Base-by-base conservation (phyloP, 2,797 vertebrate species). In the Sebastes aleutianus region DNA sequence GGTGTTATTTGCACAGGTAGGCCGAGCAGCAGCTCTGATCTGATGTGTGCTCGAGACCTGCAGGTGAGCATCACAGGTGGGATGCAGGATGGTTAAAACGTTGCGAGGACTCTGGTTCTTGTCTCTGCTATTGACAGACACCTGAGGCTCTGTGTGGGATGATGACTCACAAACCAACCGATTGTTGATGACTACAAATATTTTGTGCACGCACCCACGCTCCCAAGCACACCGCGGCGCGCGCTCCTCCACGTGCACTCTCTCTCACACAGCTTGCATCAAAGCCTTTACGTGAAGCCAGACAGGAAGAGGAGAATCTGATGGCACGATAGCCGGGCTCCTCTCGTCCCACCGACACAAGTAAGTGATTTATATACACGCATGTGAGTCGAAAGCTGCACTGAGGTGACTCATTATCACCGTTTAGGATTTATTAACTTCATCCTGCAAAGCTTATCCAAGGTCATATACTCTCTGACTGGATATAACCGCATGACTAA, bases 141-240 rank as follows among this genome's bases (percentile, higher is more conserved):
- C 85, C 71, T 79, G 80, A 69, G 77, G 80, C 84, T 2, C 74
- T 80, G 88, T 65, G 85, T 92, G 83, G 83, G 88, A 79, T 58
- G 86, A 89, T 92, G 93, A 94, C 89, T 95, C 92, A 94, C 83
- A 76, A 78, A 80, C 70, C 43, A 18, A 18, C 14, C 74, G 70
- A 88, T 65, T 50, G 70, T 66, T 75, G 78, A 88, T 78, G 87
- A 89, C 88, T 87, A 88, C 89, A 89, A 89, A 81, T 81, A 86
- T 89, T 78, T 82, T 75, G 85, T 68, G 81, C 90, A 88, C 89
- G 91, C 90, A 82, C 87, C 84, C 91, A 87, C 90, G 87, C 87
- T 71, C 84, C 56, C 90, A 70, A 57, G 87, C 84, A 64, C 85
- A 81, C 65, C 27, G 67, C 61, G 70, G 70, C 81, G 87, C 88